These are phyloP conservation scores for Stenchaetothrips biformis DNA, from an alignment of 2,888 invertebrate genomes.

Conservation along the genomic window DNA sequence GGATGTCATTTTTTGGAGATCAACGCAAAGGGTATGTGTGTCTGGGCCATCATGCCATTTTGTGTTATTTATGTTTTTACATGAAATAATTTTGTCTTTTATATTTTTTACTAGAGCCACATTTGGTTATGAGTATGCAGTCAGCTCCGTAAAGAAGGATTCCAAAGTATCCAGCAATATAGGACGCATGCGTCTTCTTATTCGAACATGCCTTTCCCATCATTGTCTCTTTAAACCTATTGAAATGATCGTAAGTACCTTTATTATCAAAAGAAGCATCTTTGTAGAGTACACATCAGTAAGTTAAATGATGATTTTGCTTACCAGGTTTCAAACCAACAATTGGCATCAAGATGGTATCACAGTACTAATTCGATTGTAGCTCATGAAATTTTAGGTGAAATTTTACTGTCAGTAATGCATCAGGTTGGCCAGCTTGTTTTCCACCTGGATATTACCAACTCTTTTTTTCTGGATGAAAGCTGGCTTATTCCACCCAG, in stretches of 20 bases:
- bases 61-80: constrained; percentile 33
- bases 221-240: constrained; percentile 54
- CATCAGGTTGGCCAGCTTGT: constrained; percentile 50
- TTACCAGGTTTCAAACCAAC: constrained; percentile 34
- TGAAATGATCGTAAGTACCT: constrained; percentile 48
- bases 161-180: constrained; percentile 46
- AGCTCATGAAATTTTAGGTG: constrained; percentile 58
- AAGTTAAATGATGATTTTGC: neutral
- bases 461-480: constrained; percentile 57
- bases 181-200: constrained; percentile 49
- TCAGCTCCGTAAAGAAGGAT: constrained; percentile 48
- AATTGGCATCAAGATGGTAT: constrained; percentile 37
- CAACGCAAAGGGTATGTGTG: constrained; percentile 39
- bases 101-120: constrained; percentile 41
- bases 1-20: constrained; percentile 52
- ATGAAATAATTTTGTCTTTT: neutral
- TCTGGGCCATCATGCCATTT: constrained; percentile 26
- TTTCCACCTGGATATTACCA: constrained; percentile 53
- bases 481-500: constrained; percentile 58
- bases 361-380: constrained; percentile 49
- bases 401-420: constrained; percentile 55
- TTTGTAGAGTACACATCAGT: neutral
- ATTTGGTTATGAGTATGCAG: constrained; percentile 47
- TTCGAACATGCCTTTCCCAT: constrained; percentile 50
- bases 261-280: constrained; percentile 28